Evolutionary conservation across 2,888 invertebrate species (phyloP), one percentile per base, ranked within the genome.

Genomic region (Pemphredon lugubris): DNA sequence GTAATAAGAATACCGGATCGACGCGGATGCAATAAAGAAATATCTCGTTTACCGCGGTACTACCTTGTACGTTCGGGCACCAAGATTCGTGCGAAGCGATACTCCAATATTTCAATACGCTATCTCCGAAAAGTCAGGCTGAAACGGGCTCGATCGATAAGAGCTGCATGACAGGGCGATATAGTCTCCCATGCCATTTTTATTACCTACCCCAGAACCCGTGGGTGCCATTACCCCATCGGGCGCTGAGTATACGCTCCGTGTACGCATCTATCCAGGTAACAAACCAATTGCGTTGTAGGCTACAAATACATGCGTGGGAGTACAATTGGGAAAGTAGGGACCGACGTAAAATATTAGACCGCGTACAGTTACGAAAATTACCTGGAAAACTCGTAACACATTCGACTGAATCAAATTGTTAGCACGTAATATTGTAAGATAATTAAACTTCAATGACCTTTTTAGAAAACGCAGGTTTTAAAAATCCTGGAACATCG

Each of bases 41-140:
- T 32, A 23, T 39, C 32, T 18, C 32, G 26, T 51, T 50, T n/a
- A 32, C 47, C 13, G 40, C 47, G 16, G 47, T 48, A 20, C 7
- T 58, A 37, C 32, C 40, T 58, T 59, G 42, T 42, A 42, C 53
- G 44, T 39, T n/a, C 26, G 23, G 26, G 18, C 50, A 44, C 21
- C 11, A 20, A 30, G 23, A 32, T 32, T 45, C 59, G 53, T 32
- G 54, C 44, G 37, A 55, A 67, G 53, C 54, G 48, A 23, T 50
- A 34, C 48, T 39, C 50, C 60, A 54, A 78, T 74, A 77, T 78
- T 77, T 77, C 74, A 75, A 63, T 68, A 61, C 64, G 74, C 71
- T 77, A 77, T 77, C 75, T 67, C 48, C 64, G 61, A 77, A 77
- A 71, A 78, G 75, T 71, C 71, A 74, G 68, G 55, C 68, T 23